Conservation (phyloP, 2,888 invertebrate genomes). For the Nephrotoma appendiculata region DNA sequence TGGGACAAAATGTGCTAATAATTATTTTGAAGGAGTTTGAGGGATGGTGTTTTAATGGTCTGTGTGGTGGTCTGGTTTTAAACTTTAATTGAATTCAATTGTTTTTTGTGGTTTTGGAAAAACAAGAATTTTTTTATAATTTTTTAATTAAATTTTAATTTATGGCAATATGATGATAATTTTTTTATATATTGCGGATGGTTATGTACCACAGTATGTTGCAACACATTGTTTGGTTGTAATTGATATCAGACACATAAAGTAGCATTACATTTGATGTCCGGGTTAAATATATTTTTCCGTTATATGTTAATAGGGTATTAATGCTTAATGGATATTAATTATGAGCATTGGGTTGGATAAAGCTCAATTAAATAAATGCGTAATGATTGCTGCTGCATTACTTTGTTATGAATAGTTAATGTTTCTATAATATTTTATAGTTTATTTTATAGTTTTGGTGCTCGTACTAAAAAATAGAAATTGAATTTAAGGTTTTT, state of each 20-base stretch:
- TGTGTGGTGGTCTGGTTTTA: background rate
- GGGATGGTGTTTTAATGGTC: background rate
- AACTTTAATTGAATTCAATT: background rate
- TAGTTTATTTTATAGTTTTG: no score
- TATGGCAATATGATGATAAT: background rate
- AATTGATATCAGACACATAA: background rate
- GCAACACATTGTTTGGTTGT: background rate
- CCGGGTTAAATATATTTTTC: no score
- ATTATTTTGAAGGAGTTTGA: background rate
- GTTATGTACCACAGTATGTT: background rate
- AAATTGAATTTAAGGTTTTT: no score
- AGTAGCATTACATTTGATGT: background rate
- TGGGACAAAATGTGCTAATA: background rate
- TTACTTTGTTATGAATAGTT: no score
- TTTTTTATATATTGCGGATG: background rate
- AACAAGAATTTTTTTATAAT: background rate
- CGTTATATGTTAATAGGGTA: no score
- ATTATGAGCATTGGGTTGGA: no score
- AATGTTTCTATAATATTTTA: no score
- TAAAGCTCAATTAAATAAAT: no score
- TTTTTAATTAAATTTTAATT: background rate
- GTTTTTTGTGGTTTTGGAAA: background rate
- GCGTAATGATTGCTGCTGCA: no score
- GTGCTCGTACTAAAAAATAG: no score
- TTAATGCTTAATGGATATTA: no score